Base-by-base conservation (phyloP, 1,140 invertebrate species). In the Drosophila orosa region DNA sequence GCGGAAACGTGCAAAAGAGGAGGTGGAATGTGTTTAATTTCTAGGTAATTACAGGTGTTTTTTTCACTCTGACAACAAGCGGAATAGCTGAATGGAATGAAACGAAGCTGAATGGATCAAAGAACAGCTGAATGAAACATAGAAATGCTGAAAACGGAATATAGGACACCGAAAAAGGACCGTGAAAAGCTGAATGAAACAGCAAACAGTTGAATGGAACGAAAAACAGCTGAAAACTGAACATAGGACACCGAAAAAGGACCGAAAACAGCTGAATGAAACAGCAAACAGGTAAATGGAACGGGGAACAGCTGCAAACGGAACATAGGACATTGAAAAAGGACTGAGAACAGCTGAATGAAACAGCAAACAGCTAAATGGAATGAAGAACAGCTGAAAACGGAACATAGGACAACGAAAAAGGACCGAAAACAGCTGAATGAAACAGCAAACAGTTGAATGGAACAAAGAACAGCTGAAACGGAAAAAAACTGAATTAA, bases 1-100 rank as follows among this genome's bases (percentile, higher is more conserved):
- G 47, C 58, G 58, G 44, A 60, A 60, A 60, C 31, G 27, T 47
- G 50, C 19, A 15, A 29, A 24, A 5, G 19, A 24, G 10, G 29
- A 33, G 27, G 19, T 33, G 27, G 27, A 48, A 33, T 24, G 29
- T 25, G 27, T 54, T 54, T 50, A 48, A 47, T 48, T 59, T 59
- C 15, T 22, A 24, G 19, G n/a, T 57, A 45, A 45, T 57, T 47
- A 29, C 37, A 47, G 24, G 50, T 35, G 29, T 22, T 19, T 31
- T 19, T 27, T 29, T 48, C 8, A 3, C 31, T 10, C 17, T 12
- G 31, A 19, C 27, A 29, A 25, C 29, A 9, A 33, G 17, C 29
- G 48, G 29, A 33, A 50, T 17, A 33, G 25, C 10, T 19, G 47
- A 50, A 50, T 31, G 25, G 12, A 29, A 50, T n/a, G 6, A 3